Evolutionary conservation across 2,888 invertebrate genomes (phyloP).

Genomic region (Ichneumoninae sp.): DNA sequence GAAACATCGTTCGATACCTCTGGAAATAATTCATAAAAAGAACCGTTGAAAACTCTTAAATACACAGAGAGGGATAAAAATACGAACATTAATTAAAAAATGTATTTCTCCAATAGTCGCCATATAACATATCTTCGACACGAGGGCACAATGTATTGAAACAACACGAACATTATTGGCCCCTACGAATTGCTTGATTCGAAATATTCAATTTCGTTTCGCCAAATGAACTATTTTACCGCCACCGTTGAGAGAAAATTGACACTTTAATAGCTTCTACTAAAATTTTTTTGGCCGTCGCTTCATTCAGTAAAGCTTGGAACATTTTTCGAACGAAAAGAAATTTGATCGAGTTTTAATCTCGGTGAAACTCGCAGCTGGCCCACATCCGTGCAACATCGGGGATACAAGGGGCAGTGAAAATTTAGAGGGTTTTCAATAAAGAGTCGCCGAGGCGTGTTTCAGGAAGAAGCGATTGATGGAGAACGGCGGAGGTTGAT

Average conservation of each 20-base stretch:
- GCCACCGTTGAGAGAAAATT: neutral
- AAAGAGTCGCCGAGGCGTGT: conserved; percentile 29
- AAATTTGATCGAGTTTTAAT: neutral
- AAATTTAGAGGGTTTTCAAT: conserved; percentile 10
- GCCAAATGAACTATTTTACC: neutral
- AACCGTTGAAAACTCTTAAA: too few species aligned
- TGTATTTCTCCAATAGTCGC: neutral
- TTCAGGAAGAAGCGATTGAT: conserved; percentile 1
- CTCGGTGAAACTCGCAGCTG: neutral
- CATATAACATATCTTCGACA: too few species aligned
- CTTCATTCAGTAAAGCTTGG: neutral
- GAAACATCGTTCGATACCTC: too few species aligned
- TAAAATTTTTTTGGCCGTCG: neutral
- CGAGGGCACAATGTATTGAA: too few species aligned
- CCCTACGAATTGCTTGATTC: neutral
- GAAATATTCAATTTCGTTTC: neutral
- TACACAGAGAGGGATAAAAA: too few species aligned
- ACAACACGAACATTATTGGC: neutral
- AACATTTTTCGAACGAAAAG: neutral
- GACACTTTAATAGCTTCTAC: neutral
- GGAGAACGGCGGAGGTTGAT: conserved; percentile 27
- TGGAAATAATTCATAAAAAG: too few species aligned
- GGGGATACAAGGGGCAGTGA: neutral
- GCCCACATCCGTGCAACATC: neutral
- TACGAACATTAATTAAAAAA: too few species aligned